Base-by-base conservation (phyloP, 2,797 vertebrate species). In the Gobio occitaniae region DNA sequence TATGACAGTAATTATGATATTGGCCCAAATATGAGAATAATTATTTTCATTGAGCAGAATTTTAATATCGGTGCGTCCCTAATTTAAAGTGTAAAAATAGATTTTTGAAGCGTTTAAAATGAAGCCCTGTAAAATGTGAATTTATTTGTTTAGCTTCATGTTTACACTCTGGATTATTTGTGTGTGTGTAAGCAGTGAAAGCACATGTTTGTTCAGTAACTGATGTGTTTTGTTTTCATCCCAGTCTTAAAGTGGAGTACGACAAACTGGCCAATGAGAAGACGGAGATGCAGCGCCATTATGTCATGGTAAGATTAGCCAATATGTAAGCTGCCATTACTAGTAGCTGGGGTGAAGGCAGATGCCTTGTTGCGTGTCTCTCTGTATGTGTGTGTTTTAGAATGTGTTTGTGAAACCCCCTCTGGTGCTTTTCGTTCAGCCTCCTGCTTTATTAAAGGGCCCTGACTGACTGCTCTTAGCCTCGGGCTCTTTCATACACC, bases 281-380 rank as follows among this genome's bases (percentile, higher is more conserved):
- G 96, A 98, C 97, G 0, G 97, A 98, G 94, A 98, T 98, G 97
- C 97, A 98, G 95, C 97, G 97, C 92, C 97, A 98, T 95, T 98
- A 98, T 91, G 97, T 98, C 93, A 98, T 98, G 97, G 97, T 98
- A 94, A 98, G 97, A 91, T 90, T 90, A 90, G 82, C 86, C 91
- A 90, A 90, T 91, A 92, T 90, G 83, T 89, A 86, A 90, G 85
- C 87, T 90, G 90, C 91, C 92, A 91, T 95, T 92, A 91, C 88
- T 86, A 87, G 89, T 76, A 71, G 90, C 91, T 91, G 91, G 91
- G 89, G 91, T 82, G 87, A 90, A 90, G 89, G 41, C 17, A 44
- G 78, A 78, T 91, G 89, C 91, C 87, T 87, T 85, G 88, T 86
- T 89, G 88, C 88, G 90, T 91, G 93, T 93, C 90, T 91, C 91